phyloP scores from a whole-genome alignment of 2,113 vertebrate species.

The Clarias batrachus region DNA sequence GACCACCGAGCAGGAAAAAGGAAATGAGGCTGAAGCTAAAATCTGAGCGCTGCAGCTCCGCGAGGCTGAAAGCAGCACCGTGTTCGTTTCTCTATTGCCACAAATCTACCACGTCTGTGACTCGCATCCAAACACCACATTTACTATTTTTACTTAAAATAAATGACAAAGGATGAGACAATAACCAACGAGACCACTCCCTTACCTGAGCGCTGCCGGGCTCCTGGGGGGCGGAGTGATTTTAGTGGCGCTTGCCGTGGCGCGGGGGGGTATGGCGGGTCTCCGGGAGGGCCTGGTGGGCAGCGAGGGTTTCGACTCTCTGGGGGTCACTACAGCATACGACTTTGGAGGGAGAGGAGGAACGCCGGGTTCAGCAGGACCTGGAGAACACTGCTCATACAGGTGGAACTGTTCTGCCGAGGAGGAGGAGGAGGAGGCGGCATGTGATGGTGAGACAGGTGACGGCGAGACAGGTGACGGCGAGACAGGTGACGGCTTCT shows the following conservation, averaged over 20 bases:
- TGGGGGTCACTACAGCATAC: slow-evolving; percentile 58
- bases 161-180: background rate
- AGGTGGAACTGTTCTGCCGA: slow-evolving; percentile 45
- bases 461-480: slow-evolving; percentile 9
- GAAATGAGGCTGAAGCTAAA: background rate
- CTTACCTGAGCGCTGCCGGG: slow-evolving; percentile 59
- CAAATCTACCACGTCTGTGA: background rate
- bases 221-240: slow-evolving; percentile 13
- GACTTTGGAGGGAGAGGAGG: slow-evolving; percentile 77
- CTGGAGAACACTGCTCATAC: slow-evolving; percentile 50
- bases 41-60: background rate
- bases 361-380: slow-evolving; percentile 12
- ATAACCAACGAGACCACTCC: background rate
- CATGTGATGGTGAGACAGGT: background rate
- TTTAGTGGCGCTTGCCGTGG: background rate
- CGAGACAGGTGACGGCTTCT: slow-evolving; percentile 41
- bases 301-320: slow-evolving; percentile 45
- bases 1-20: background rate
- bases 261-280: slow-evolving; percentile 48
- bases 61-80: background rate
- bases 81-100: background rate
- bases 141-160: background rate
- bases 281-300: slow-evolving; percentile 59
- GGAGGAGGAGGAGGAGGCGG: slow-evolving; percentile 12
- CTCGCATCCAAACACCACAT: background rate